Evolutionary conservation across 2,888 invertebrate species (phyloP).

Genomic region (Phrixothrix hirtus): DNA sequence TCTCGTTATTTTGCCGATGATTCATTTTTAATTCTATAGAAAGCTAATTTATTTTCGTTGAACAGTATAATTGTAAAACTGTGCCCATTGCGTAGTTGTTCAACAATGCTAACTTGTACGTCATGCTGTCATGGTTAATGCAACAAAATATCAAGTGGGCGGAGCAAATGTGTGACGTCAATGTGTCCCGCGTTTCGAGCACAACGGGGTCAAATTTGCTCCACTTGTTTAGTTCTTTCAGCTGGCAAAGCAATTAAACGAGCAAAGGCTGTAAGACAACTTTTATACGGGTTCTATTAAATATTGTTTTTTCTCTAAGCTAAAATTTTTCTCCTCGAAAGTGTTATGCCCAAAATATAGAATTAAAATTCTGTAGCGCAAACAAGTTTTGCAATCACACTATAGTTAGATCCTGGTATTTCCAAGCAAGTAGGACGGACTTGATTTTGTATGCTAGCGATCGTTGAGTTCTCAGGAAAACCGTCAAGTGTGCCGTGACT

Average conservation of each 20-base stretch:
- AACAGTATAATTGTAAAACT: slow-evolving; percentile 5
- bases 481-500: slow-evolving; percentile 36
- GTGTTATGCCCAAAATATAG: too few relatives aligned
- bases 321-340: too few relatives aligned
- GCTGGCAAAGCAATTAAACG: slow-evolving; percentile 12
- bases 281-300: slow-evolving; percentile 22
- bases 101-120: slow-evolving; percentile 35
- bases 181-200: slow-evolving; percentile 32
- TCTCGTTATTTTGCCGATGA: too few relatives aligned
- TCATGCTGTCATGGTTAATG: slow-evolving; percentile 38
- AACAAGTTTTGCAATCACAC: too few relatives aligned
- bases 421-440: slow-evolving; percentile 16
- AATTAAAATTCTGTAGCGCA: too few relatives aligned
- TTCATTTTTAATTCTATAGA: too few relatives aligned
- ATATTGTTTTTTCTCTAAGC: too few relatives aligned
- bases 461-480: slow-evolving; percentile 34
- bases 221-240: slow-evolving; percentile 19
- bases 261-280: slow-evolving; percentile 22
- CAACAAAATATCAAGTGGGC: slow-evolving; percentile 34
- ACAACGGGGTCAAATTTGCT: slow-evolving; percentile 32
- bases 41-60: too few relatives aligned
- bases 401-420: background rate
- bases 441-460: slow-evolving; percentile 16
- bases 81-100: slow-evolving; percentile 24
- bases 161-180: slow-evolving; percentile 37